Conservation (phyloP, 2,797 vertebrate genomes). For the Vespertilio murinus region DNA sequence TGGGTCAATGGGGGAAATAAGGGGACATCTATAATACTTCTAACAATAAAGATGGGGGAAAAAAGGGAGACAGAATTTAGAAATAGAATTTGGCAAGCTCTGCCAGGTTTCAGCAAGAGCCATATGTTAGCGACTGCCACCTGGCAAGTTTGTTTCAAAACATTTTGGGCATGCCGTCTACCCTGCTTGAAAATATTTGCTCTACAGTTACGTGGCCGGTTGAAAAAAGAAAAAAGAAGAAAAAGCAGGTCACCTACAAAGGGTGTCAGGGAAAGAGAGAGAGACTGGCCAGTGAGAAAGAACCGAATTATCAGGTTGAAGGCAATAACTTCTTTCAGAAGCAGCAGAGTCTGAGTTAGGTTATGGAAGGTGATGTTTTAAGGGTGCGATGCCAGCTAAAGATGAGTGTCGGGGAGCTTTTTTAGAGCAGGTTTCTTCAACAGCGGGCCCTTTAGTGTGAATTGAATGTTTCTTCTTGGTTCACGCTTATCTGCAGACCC, state of each 20-base stretch:
- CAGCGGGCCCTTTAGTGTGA: constrained; percentile 37
- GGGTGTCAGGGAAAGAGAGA: too few relatives aligned
- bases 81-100: constrained; percentile 40
- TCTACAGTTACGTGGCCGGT: constrained; percentile 13
- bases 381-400: constrained; percentile 64
- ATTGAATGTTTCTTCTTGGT: constrained; percentile 33
- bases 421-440: constrained; percentile 32
- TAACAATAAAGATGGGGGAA: not conserved
- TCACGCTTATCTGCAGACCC: constrained; percentile 47
- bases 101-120: constrained; percentile 47
- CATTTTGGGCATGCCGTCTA: constrained; percentile 24
- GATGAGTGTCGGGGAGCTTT: constrained; percentile 54
- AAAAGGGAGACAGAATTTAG: constrained; percentile 45
- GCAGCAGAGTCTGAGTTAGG: not conserved
- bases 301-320: constrained; percentile 13
- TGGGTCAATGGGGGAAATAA: too few relatives aligned
- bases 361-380: constrained; percentile 70
- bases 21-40: too few relatives aligned
- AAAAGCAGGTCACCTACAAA: not conserved
- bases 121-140: constrained; percentile 47
- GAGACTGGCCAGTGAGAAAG: not conserved
- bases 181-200: constrained; percentile 60
- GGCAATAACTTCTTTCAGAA: constrained; percentile 49
- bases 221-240: not conserved
- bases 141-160: not conserved